Evolutionary conservation across 2,113 vertebrate species (phyloP), one percentile per base, ranked within the genome.

Genomic region (Coptodon rendalli): DNA sequence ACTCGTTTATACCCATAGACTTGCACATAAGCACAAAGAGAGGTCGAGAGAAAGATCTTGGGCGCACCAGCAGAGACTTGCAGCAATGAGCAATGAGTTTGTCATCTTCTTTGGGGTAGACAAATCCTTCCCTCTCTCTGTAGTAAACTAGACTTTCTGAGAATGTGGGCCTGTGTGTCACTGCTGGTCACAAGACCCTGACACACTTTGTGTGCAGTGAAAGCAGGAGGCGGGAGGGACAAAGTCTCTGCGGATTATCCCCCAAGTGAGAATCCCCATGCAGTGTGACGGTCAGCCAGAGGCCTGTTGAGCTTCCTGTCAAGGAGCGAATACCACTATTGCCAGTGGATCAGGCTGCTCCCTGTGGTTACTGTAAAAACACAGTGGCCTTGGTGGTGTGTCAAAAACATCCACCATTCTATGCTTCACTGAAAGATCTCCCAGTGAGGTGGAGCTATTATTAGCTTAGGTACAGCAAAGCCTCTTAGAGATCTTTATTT

Each of bases 401-500:
- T 94, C 90, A 92, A 87, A 40, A 94, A 91, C 89, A 91, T 90
- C 84, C 84, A 84, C 84, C 88, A 90, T 89, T 80, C 80, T n/a
- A 56, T 17, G 59, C 86, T 89, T 93, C 76, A 54, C 83, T 89
- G 61, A 91, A 95, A 87, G 78, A 50, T 92, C 82, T 94, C 88
- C 50, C 86, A 78, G 87, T 48, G 90, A 94, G 88, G 82, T 6
- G 14, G 71, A 91, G 90, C 91, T 96, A 96, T 96, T 97, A 96
- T 96, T 97, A 96, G 93, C 94, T 94, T 95, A 93, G 95, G 95
- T 93, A 96, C 95, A 96, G 94, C 94, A 96, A 97, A 97, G 96
- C 96, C 93, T 96, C 96, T 97, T 97, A 96, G 81, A 92, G 93
- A 93, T 95, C 95, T 94, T 96, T 95, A 96, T 96, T 96, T 96